Base-by-base conservation (phyloP, 1,140 invertebrate genomes). In the Goniozus legneri region DNA sequence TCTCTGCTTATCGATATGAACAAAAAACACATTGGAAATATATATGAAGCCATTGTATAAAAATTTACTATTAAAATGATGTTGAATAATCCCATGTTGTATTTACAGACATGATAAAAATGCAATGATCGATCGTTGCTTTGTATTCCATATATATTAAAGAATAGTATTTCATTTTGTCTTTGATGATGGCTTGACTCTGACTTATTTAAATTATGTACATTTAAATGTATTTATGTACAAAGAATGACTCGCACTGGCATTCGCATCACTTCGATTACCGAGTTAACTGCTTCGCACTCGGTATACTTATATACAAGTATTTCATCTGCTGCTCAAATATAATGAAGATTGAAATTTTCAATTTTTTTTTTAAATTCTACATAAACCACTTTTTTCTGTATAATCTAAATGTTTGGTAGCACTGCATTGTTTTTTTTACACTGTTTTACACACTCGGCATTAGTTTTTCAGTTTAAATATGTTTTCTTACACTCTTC, bases 181-280 rank as follows among this genome's bases (percentile, higher is more conserved):
- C 60, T 47, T 54, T 62, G 66, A 73, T 68, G 52, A 65, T 75
- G 71, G 65, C 71, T 76, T 73, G 71, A 68, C 66, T 71, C 63
- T 72, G 58, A 47, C 46, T 61, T 62, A 52, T 65, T 66, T 62
- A 67, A 52, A 58, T 64, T 76, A 75, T 76, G 53, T 76, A 76
- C 73, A 75, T 64, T 71, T 73, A 72, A 67, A 69, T 64, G 66
- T 71, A 69, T 66, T 58, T 76, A 75, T 75, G 67, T 75, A 76
- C 72, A 76, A 73, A 69, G 67, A 71, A 74, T 73, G 69, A 74
- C 65, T 71, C 64, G 65, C 65, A 68, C 62, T 58, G 51, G 56
- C 65, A 64, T 67, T 64, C 57, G 50, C 62, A 54, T 65, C 64
- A 66, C 60, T 60, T 71, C 62, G 62, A 59, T 65, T 66, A 64